These are phyloP conservation scores for Lamellibrachia luymesi DNA, from an alignment of 1,140 invertebrate genomes.

Conservation along the genomic window DNA sequence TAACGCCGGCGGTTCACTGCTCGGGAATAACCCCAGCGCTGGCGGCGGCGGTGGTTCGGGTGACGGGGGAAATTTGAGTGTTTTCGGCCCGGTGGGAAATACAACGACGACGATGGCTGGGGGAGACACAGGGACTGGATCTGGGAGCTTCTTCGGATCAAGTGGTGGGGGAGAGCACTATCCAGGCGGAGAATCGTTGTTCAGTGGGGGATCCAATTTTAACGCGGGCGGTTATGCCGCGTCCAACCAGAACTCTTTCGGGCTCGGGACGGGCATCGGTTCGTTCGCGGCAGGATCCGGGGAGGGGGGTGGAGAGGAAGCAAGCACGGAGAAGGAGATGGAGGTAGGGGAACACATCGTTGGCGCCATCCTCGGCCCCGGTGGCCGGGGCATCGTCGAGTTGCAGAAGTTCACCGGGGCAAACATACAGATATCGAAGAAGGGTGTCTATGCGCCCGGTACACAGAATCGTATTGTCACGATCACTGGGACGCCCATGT, in stretches of 20 bases:
- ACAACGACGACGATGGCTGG: constrained; percentile 57
- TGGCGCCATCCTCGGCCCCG: constrained; percentile 93
- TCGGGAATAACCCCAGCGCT: constrained; percentile 28
- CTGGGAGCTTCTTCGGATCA: constrained; percentile 27
- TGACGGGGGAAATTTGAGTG: constrained; percentile 63
- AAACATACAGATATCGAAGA: constrained; percentile 98
- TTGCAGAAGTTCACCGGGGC: constrained; percentile 95
- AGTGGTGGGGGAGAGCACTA: constrained; percentile 57
- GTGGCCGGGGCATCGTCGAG: constrained; percentile 91
- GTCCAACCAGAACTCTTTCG: constrained; percentile 76
- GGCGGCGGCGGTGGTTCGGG: constrained; percentile 56
- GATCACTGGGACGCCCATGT: constrained; percentile 83
- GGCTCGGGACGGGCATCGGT: constrained; percentile 67
- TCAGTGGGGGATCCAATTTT: not conserved
- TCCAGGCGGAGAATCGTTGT: constrained; percentile 41
- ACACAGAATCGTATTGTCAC: constrained; percentile 96
- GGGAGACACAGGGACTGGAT: constrained; percentile 40
- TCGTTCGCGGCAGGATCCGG: constrained; percentile 51
- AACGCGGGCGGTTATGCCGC: constrained; percentile 47
- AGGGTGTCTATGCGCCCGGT: constrained; percentile 93
- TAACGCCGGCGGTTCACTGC: not conserved
- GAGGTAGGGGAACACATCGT: constrained; percentile 91
- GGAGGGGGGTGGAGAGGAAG: constrained; percentile 55
- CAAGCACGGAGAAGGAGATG: constrained; percentile 77
- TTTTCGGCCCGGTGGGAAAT: constrained; percentile 75